Base-by-base conservation (phyloP, 2,113 vertebrate species). In the Acrocephalus kingi region DNA sequence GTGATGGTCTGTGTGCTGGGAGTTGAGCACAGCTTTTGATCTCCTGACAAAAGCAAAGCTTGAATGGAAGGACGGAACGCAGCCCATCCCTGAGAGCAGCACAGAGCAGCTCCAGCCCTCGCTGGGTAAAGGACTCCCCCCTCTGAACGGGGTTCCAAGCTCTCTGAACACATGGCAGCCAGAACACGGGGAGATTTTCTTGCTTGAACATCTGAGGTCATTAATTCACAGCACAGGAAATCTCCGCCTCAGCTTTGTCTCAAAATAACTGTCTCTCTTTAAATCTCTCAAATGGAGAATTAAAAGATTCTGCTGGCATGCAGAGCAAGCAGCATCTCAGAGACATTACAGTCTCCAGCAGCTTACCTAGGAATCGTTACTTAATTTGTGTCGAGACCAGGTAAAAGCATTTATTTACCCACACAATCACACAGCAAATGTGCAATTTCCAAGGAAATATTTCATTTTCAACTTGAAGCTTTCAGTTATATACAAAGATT, bases 191-290 rank as follows among this genome's bases (percentile, higher is more conserved):
- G 56, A 75, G 59, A 56, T 41, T 24, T 87, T 46, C 73, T 19
- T 81, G 51, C 64, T 37, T 46, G 28, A 88, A 90, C 79, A 83
- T 84, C 68, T 58, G 56, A 84, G 79, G 73, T 95, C 67, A 76
- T 90, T 72, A 72, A 92, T 49, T 78, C 88, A 63, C 0, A 68
- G 86, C 75, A 71, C 83, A 94, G 86, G 88, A 93, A 95, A 89
- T 49, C 37, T 90, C 72, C 92, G 84, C 84, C 56, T 72, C 85
- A 75, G 52, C 73, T 90, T 81, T 78, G 83, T 78, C 90, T 90
- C 94, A 84, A 55, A 94, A 59, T 74, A 80, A 86, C 59, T 9
- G 9, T 52, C 68, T 83, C n/a, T 39, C 72, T 76, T 69, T 71
- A 94, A 72, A 71, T 78, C 48, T 92, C 56, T 49, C 76, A 27